These are phyloP conservation scores for Tachystola acroxantha DNA, from an alignment of 2,888 invertebrate species.

Conservation along the genomic window DNA sequence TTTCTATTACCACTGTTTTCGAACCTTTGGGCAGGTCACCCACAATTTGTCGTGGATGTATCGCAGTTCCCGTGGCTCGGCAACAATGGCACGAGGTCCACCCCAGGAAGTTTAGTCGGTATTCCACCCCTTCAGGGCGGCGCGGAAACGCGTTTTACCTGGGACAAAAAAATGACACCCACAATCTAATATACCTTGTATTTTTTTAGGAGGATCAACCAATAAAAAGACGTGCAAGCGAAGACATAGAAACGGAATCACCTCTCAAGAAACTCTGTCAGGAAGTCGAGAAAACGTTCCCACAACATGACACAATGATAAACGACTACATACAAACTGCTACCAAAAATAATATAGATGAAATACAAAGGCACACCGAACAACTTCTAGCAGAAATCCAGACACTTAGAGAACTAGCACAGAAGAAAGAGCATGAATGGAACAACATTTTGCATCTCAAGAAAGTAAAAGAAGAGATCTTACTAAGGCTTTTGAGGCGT, in stretches of 20 bases:
- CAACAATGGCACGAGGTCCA: too few species aligned
- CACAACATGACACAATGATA: slow-evolving; percentile 79
- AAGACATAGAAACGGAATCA: slow-evolving; percentile 64
- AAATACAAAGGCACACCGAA: slow-evolving; percentile 80
- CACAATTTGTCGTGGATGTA: too few species aligned
- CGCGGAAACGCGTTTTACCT: too few species aligned
- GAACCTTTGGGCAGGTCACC: too few species aligned
- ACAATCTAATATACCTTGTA: too few species aligned
- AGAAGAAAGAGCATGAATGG: slow-evolving; percentile 91
- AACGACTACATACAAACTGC: slow-evolving; percentile 81
- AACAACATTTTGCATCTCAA: slow-evolving; percentile 89
- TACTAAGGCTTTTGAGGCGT: slow-evolving; percentile 83
- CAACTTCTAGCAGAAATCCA: slow-evolving; percentile 82
- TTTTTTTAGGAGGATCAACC: slow-evolving; percentile 57
- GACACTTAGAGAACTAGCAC: slow-evolving; percentile 84
- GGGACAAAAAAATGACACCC: too few species aligned
- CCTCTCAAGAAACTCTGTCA: slow-evolving; percentile 69
- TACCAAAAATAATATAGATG: slow-evolving; percentile 79
- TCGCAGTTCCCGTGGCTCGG: too few species aligned
- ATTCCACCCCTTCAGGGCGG: too few species aligned
- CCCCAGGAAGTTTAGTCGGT: too few species aligned
- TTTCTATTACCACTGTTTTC: too few species aligned
- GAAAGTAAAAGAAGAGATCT: slow-evolving; percentile 90
- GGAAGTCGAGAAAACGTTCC: slow-evolving; percentile 71
- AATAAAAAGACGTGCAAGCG: slow-evolving; percentile 54